Conservation (phyloP, 2,888 invertebrate genomes). For the Acleris holmiana region DNA sequence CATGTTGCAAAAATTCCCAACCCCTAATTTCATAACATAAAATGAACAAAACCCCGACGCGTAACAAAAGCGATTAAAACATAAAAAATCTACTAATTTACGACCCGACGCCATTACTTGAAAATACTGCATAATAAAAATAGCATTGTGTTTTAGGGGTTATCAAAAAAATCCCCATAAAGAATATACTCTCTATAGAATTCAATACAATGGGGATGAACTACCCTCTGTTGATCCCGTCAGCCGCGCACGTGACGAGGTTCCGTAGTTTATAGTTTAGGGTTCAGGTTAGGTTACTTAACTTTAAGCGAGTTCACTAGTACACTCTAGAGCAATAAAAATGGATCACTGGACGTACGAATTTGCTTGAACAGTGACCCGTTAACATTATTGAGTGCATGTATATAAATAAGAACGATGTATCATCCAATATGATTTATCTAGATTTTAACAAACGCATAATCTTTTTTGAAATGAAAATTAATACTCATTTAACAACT, state of each 20-base stretch:
- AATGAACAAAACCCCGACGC: slow-evolving; percentile 16
- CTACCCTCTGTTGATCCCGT: slow-evolving; percentile 48
- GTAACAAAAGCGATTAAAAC: slow-evolving; percentile 34
- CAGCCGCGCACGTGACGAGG: slow-evolving; percentile 34
- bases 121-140: slow-evolving; percentile 36
- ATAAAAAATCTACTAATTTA: slow-evolving; percentile 36
- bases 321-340: too few relatives aligned
- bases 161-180: slow-evolving; percentile 36
- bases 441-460: too few relatives aligned
- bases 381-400: too few relatives aligned
- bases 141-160: slow-evolving; percentile 37
- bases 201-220: slow-evolving; percentile 50
- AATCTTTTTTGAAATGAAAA: too few relatives aligned
- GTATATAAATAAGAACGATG: too few relatives aligned
- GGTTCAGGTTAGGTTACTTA: slow-evolving; percentile 17
- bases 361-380: too few relatives aligned
- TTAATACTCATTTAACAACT: too few relatives aligned
- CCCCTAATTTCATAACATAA: slow-evolving; percentile 19
- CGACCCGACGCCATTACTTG: slow-evolving; percentile 32
- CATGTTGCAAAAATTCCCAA: neutral
- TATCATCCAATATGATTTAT: too few relatives aligned
- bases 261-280: slow-evolving; percentile 16
- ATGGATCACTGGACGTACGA: too few relatives aligned
- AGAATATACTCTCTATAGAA: slow-evolving; percentile 29
- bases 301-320: neutral